A percentile compares a stretch with the other conserved stretches of the same genome.
These are phyloP conservation scores for Sebastes itinus DNA, from an alignment of 2,797 vertebrate genomes.

Conservation along the genomic window DNA sequence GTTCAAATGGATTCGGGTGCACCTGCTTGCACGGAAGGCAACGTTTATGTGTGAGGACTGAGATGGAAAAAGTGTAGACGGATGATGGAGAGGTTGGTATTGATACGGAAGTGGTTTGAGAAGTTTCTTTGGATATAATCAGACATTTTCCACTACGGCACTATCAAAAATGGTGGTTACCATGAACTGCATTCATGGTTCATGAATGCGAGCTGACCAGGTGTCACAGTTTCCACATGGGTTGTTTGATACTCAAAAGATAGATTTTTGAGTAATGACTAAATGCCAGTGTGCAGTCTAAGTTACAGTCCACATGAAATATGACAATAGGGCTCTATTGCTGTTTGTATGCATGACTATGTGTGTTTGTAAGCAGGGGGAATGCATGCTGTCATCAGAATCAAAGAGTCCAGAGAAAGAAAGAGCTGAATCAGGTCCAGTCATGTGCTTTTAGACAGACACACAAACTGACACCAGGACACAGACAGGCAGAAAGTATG, in stretches of 20 bases:
- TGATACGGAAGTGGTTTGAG: background rate
- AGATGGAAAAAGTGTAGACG: background rate
- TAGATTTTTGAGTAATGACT: background rate
- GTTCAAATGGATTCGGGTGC: background rate
- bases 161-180: background rate
- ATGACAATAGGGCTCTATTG: slow-evolving; percentile 11
- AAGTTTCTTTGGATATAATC: background rate
- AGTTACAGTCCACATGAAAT: slow-evolving; percentile 13
- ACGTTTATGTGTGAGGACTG: background rate
- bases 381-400: slow-evolving; percentile 86
- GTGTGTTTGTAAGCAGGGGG: slow-evolving; percentile 62
- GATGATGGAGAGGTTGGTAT: background rate
- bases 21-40: background rate
- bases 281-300: background rate
- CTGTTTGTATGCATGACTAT: slow-evolving; percentile 31
- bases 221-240: background rate
- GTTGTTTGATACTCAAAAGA: background rate
- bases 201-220: background rate
- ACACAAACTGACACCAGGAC: slow-evolving; percentile 51
- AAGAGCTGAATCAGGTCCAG: slow-evolving; percentile 82
- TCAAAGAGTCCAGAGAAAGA: slow-evolving; percentile 75
- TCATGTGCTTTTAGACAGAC: slow-evolving; percentile 70
- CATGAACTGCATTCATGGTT: background rate
- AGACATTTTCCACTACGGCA: background rate
- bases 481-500: slow-evolving; percentile 26